Conservation (phyloP, 2,888 invertebrate species). For the Melanotus villosus region DNA sequence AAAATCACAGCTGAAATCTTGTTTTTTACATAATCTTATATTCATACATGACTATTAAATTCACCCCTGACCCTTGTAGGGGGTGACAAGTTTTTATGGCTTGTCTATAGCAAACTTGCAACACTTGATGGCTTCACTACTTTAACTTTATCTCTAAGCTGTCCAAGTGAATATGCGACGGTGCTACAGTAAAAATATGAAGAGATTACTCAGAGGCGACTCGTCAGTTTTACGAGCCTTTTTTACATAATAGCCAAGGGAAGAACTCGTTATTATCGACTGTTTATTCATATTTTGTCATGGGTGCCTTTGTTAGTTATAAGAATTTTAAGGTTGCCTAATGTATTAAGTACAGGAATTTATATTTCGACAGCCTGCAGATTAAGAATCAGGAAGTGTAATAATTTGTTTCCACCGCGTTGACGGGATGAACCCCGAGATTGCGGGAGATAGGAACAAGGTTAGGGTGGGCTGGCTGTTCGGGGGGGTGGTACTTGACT, state of each 20-base stretch:
- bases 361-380: conserved; percentile 27
- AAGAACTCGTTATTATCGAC: too few species aligned
- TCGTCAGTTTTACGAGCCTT: too few species aligned
- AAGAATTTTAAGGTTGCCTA: too few species aligned
- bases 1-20: neutral
- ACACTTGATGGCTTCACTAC: conserved; percentile 25
- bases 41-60: conserved; percentile 52
- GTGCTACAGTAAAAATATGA: conserved; percentile 11
- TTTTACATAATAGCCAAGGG: too few species aligned
- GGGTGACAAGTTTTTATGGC: conserved; percentile 53
- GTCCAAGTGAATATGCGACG: conserved; percentile 2
- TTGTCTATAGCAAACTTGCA: conserved; percentile 46
- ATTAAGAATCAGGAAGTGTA: conserved; percentile 60
- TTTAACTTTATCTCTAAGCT: conserved; percentile 10
- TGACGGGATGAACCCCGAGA: conserved; percentile 62
- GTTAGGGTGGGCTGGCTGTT: conserved; percentile 51
- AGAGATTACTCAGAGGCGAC: neutral
- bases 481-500: conserved; percentile 63
- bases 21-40: conserved; percentile 53
- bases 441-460: conserved; percentile 56
- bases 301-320: too few species aligned
- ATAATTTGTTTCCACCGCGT: conserved; percentile 63
- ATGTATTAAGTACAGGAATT: too few species aligned
- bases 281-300: too few species aligned
- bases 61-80: conserved; percentile 44